Base-by-base conservation (phyloP, 2,888 invertebrate species). In the Caenorhabditis sp. region DNA sequence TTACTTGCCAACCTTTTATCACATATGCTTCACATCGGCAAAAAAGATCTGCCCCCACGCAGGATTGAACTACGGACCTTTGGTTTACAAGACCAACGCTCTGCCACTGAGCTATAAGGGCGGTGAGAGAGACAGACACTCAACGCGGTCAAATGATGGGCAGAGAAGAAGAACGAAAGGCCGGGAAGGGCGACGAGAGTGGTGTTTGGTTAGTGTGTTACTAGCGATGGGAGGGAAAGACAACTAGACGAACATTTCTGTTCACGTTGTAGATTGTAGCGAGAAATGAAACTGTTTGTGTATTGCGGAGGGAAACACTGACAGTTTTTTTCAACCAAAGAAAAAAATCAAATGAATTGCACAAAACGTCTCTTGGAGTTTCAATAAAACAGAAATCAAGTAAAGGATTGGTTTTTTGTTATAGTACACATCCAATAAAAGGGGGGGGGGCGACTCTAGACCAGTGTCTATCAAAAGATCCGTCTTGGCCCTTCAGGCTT, bases 51-150 rank as follows among this genome's bases (percentile, higher is more conserved):
- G 83, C 83, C 83, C 83, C 80, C 83, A 83, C 76, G 80, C 83
- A 74, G 83, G 83, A 83, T 83, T 77, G 83, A 83, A 83, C 83
- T 74, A 83, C 83, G 74, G 83, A 83, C 83, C 83, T 83, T 71
- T 83, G 83, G 83, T 83, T 83, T 83, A 83, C 83, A 83, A 83
- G 80, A 83, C 83, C 83, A 83, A 71, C 80, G 83, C 83, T 83
- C 83, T 83, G 55, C 83, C 83, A 83, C 80, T 83, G 83, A 83
- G 83, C 83, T 83, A 83, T 83, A 83, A 77, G 80, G 83, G 83
- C 80, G 22, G 15, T 20, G 11, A 26, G 56, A 32, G 47, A 47
- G 47, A n/a, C 32, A 18, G 20, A 5, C 22, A 9, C 20, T 28
- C 18, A 18, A 9, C 20, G 56, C 28, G 35, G 18, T 20, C 35